phyloP scores from a whole-genome alignment of 2,113 vertebrate species.

The Dolichallabes microphthalmus region DNA sequence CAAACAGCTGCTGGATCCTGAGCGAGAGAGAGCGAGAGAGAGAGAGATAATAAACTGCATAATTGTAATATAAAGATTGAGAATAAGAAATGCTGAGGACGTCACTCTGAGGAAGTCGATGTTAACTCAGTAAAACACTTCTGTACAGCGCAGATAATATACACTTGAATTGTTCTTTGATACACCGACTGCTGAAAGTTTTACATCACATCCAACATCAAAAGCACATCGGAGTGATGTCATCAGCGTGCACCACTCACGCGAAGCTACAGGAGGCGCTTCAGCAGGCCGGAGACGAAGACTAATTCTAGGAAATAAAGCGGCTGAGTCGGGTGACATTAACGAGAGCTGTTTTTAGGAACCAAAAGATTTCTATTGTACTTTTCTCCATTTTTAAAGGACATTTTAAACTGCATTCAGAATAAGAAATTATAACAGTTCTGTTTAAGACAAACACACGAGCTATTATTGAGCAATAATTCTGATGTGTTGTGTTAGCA shows the following conservation, averaged over 20 bases:
- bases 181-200: background rate
- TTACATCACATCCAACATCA: background rate
- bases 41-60: background rate
- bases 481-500: background rate
- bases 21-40: slow-evolving; percentile 25
- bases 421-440: background rate
- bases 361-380: background rate
- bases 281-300: background rate
- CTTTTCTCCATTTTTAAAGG: too few species aligned
- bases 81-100: background rate
- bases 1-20: slow-evolving; percentile 94
- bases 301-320: background rate
- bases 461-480: background rate
- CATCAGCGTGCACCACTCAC: background rate
- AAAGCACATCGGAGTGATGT: background rate
- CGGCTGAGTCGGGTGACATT: background rate
- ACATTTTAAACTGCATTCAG: too few species aligned
- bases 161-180: background rate
- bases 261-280: background rate
- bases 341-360: background rate
- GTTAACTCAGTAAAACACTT: background rate
- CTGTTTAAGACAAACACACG: background rate
- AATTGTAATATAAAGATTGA: background rate
- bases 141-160: background rate
- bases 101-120: background rate